phyloP scores from a whole-genome alignment of 2,888 invertebrate species.

The Escarpia spicata region DNA sequence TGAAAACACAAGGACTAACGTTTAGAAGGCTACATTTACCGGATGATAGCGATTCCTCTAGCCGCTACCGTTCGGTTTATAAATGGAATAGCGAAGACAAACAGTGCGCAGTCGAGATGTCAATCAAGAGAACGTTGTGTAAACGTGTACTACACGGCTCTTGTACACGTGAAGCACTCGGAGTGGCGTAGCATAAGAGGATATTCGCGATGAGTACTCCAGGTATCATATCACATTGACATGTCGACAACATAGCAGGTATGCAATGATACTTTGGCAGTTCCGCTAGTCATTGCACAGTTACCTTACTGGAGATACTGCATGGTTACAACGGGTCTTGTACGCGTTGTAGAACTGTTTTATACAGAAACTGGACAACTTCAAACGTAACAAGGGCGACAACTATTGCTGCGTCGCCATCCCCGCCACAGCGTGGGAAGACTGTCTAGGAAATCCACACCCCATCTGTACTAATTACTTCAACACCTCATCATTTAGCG shows the following conservation, averaged over 20 bases:
- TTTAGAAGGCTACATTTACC: background rate
- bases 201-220: background rate
- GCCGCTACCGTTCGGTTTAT: background rate
- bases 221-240: background rate
- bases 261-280: background rate
- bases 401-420: background rate
- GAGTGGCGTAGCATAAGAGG: background rate
- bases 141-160: background rate
- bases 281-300: background rate
- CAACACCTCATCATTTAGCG: background rate
- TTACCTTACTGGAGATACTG: background rate
- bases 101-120: background rate
- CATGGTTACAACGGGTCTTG: background rate
- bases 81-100: background rate
- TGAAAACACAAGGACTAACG: background rate
- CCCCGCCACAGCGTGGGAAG: background rate
- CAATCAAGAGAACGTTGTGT: background rate
- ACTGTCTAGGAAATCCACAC: background rate
- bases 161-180: background rate
- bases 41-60: background rate
- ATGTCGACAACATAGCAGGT: background rate
- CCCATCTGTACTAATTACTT: background rate
- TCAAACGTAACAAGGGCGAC: background rate
- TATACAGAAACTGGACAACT: background rate
- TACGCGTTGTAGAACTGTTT: background rate